Percentiles rank a stretch among this genome's conserved stretches.
Evolutionary conservation across 2,113 vertebrate species (phyloP).

Genomic region (Podilymbus podiceps): DNA sequence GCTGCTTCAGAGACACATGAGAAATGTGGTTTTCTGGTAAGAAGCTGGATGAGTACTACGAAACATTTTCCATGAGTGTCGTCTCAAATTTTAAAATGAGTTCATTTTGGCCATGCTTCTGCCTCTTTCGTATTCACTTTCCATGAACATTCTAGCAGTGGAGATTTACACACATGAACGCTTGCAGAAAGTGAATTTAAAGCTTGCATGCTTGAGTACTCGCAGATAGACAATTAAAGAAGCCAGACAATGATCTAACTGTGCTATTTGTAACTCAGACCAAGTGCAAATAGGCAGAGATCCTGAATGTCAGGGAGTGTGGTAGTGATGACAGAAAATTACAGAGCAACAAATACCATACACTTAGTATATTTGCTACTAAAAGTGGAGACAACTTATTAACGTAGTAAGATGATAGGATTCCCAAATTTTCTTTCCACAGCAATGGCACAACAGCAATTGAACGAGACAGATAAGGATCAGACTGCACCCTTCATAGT

Average conservation of each 20-base stretch:
- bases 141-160: not conserved
- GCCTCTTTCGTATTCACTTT: not conserved
- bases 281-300: not conserved
- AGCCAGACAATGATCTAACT: conserved; percentile 23
- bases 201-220: not conserved
- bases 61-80: not conserved
- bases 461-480: conserved; percentile 41
- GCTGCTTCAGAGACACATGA: not conserved
- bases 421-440: conserved; percentile 1
- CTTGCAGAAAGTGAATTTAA: conserved; percentile 6
- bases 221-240: conserved; percentile 19
- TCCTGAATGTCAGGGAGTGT: not conserved
- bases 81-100: not conserved
- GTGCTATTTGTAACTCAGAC: conserved; percentile 30
- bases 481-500: conserved; percentile 38
- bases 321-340: conserved; percentile 12
- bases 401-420: not conserved
- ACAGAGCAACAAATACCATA: not conserved
- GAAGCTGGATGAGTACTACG: not conserved
- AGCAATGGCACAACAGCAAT: not conserved
- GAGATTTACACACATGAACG: not conserved
- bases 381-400: not conserved
- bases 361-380: not conserved
- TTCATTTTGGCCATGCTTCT: not conserved
- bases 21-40: not conserved